Evolutionary conservation across 1,140 invertebrate species (phyloP).

Genomic region (Sinonovacula constricta): DNA sequence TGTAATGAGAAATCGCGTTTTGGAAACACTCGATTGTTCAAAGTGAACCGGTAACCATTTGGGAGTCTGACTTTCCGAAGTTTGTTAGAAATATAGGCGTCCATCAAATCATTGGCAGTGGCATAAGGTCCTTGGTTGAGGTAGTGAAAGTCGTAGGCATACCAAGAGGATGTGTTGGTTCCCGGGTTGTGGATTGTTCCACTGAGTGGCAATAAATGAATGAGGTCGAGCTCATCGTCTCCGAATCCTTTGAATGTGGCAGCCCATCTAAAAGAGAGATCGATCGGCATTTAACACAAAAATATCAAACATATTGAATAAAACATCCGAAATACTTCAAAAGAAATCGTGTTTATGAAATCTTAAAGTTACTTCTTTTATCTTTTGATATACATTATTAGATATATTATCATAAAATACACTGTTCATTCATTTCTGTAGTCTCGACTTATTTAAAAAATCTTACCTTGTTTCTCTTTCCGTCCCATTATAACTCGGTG

Average conservation of each 20-base stretch:
- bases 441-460: no score
- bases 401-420: no score
- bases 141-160: conserved; percentile 41
- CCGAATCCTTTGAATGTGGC: conserved; percentile 10
- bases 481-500: conserved; percentile 19
- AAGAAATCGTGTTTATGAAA: no score
- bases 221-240: conserved; percentile 30
- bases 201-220: conserved; percentile 39
- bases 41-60: conserved; percentile 11
- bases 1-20: conserved; percentile 29
- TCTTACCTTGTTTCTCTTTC: conserved; percentile 28
- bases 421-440: no score
- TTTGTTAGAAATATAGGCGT: conserved; percentile 11
- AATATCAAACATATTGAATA: no score
- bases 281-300: no score
- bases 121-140: conserved; percentile 43
- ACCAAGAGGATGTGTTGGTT: conserved; percentile 36
- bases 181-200: conserved; percentile 37
- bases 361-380: no score
- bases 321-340: no score
- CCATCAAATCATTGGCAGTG: conserved; percentile 6
- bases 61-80: conserved; percentile 33
- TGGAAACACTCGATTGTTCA: conserved; percentile 26
- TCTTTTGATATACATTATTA: no score
- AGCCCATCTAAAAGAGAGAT: conserved; percentile 20